These are phyloP conservation scores for Cariama cristata DNA, from an alignment of 2,113 vertebrate genomes.

Conservation along the genomic window DNA sequence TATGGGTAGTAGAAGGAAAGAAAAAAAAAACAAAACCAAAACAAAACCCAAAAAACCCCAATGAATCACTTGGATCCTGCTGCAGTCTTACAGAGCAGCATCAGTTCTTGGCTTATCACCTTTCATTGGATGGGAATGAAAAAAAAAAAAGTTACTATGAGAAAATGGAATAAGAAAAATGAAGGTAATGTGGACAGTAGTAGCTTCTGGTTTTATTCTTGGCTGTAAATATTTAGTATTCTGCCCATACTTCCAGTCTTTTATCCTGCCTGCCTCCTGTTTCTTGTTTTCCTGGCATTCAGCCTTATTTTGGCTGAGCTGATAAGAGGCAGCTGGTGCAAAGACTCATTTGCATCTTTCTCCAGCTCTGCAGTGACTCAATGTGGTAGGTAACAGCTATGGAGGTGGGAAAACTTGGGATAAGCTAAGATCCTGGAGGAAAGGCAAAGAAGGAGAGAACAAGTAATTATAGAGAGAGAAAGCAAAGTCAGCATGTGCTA, in stretches of 20 bases:
- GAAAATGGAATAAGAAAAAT: not conserved
- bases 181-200: not conserved
- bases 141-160: not conserved
- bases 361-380: not conserved
- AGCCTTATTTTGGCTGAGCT: slow-evolving; percentile 39
- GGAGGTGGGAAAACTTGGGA: not conserved
- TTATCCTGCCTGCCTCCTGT: slow-evolving; percentile 37
- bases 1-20: not conserved
- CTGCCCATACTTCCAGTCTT: not conserved
- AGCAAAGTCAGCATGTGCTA: not conserved
- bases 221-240: not conserved
- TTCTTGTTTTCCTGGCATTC: slow-evolving; percentile 53
- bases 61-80: not conserved
- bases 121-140: not conserved
- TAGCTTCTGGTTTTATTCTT: not conserved
- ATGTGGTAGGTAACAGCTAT: not conserved
- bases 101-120: not conserved
- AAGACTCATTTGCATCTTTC: slow-evolving; percentile 11
- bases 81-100: not conserved
- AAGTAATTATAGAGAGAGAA: not conserved
- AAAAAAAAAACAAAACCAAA: not conserved
- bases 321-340: slow-evolving; percentile 45
- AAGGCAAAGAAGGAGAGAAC: not conserved
- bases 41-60: not conserved
- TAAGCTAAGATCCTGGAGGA: not conserved